Base-by-base conservation (phyloP, 2,113 vertebrate species). In the Scophthalmus maximus region DNA sequence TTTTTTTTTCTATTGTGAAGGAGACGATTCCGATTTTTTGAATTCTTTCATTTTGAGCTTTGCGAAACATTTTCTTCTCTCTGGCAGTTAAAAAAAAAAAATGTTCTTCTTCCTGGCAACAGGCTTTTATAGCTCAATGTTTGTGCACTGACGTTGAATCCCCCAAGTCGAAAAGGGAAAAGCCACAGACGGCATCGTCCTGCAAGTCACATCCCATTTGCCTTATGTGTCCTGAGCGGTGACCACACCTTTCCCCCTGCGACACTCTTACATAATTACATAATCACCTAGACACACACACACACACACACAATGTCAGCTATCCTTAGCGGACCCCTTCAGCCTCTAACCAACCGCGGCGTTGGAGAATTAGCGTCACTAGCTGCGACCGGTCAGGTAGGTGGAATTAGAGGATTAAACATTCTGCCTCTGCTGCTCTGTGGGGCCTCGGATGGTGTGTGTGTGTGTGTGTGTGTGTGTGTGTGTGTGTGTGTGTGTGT, bases 331-430 rank as follows among this genome's bases (percentile, higher is more conserved):
- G 40, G 52, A 73, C 50, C 25, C 47, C 47, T 40, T 17, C 60
- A 29, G 22, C 51, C 36, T 36, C 23, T 38, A 53, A 44, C 42
- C 62, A 57, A 38, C 55, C 20, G 17, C 46, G 18, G 4, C 0
- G 5, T 47, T 23, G 46, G 1, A 68, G 38, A 82, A 65, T 72
- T 56, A 69, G 73, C 59, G 1, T 76, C 78, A 66, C 81, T 72
- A 82, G 46, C 78, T 56, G 32, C 18, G 34, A 53, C 34, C 76
- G 56, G 66, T 73, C 59, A 71, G 77, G 75, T 80, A 60, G 64
- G 65, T 46, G 30, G 68, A 68, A 52, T 78, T 29, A 64, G 61
- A 59, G 58, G 73, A 82, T 82, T 78, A 87, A 79, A 79, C 7
- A 50, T 44, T 25, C 18, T 0, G 63, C 64, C 17, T 10, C 51